A percentile compares a stretch with the other conserved stretches of the same genome.
These are phyloP conservation scores for Hormiphora californensis DNA, from an alignment of 37 sponge, comb jelly and placozoan genomes.

Conservation along the genomic window DNA sequence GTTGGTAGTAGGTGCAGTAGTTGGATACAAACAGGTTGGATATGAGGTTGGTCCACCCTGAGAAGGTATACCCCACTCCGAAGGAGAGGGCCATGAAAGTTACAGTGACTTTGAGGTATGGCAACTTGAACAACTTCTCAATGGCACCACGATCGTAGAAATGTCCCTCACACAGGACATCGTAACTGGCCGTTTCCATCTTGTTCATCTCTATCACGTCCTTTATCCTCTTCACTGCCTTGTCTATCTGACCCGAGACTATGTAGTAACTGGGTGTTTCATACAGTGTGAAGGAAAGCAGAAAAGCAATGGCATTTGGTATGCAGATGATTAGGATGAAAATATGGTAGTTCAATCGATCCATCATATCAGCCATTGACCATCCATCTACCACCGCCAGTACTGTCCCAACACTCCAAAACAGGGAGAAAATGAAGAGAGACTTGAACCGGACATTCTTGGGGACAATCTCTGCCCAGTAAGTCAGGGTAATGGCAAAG, in stretches of 20 bases:
- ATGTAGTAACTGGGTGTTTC: slow-evolving; percentile 18
- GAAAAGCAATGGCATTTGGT: not conserved
- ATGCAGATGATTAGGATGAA: slow-evolving; percentile 8
- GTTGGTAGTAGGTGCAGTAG: not conserved
- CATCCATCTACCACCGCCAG: not conserved
- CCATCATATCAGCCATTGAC: not conserved
- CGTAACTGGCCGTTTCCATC: not conserved
- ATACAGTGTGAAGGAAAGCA: not conserved
- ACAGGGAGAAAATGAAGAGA: not conserved
- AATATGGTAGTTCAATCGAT: not conserved
- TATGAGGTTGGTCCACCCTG: not conserved
- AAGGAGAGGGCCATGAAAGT: not conserved
- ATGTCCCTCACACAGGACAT: not conserved
- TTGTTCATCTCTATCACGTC: slow-evolving; percentile 21
- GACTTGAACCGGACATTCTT: not conserved
- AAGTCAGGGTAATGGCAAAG: not conserved
- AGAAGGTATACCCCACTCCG: not conserved
- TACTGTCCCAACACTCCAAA: not conserved
- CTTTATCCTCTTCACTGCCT: slow-evolving; percentile 3
- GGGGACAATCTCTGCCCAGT: not conserved
- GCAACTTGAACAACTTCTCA: not conserved
- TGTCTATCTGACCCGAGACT: not conserved
- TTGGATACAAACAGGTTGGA: not conserved
- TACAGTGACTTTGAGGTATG: not conserved
- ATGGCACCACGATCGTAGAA: not conserved